Percentiles rank a stretch among this genome's conserved stretches.
These are phyloP conservation scores for Tetraodon nigroviridis DNA, from an alignment of 2,113 vertebrate genomes.

Conservation along the genomic window DNA sequence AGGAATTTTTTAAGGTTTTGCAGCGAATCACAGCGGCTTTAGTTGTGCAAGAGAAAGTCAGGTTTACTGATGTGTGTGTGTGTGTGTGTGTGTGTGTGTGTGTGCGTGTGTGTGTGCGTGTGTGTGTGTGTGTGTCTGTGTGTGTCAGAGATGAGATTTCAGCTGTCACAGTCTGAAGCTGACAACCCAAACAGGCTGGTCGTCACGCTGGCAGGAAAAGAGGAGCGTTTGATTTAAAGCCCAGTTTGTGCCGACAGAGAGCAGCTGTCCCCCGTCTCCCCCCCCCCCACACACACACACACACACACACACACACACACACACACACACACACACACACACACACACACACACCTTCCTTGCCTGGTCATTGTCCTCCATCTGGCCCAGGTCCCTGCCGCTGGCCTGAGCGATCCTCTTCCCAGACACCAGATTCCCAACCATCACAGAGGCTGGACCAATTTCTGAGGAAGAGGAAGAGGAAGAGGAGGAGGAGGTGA, in stretches of 20 bases:
- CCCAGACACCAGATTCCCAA: slow-evolving; percentile 94
- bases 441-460: slow-evolving; percentile 96
- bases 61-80: neutral
- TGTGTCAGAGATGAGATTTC: neutral
- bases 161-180: neutral
- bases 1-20: slow-evolving; percentile 39
- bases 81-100: slow-evolving; percentile 5
- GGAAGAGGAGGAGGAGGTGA: neutral
- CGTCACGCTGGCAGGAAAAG: slow-evolving; percentile 5
- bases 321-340: neutral
- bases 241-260: slow-evolving; percentile 46
- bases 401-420: slow-evolving; percentile 96
- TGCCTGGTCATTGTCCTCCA: slow-evolving; percentile 93
- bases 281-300: too few relatives aligned
- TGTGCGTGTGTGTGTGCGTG: too few relatives aligned
- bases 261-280: too few relatives aligned
- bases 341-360: slow-evolving; percentile 81
- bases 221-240: neutral
- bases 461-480: slow-evolving; percentile 77
- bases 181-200: neutral
- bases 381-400: slow-evolving; percentile 88
- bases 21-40: neutral
- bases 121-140: too few relatives aligned
- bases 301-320: too few relatives aligned
- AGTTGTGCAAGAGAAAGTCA: slow-evolving; percentile 10